Base-by-base conservation (phyloP, 2,113 vertebrate genomes). In the Haliaeetus leucogaster region DNA sequence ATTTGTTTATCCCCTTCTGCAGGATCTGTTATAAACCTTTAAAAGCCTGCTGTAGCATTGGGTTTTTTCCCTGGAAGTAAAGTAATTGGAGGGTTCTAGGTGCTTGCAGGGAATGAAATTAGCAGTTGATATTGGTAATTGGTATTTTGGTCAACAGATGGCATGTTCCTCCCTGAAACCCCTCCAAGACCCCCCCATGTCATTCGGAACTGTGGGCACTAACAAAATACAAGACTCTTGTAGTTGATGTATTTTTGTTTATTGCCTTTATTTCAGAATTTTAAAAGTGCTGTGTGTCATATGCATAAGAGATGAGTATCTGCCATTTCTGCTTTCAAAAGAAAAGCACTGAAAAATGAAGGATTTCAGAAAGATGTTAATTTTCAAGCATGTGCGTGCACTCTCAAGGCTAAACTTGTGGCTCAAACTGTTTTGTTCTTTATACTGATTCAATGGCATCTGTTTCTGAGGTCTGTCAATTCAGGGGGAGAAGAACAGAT, bases 381-480 rank as follows among this genome's bases (percentile, higher is more conserved):
- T 86, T 83, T 59, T 29, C 43, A 36, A 47, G 76, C 12, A 2
- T 9, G 52, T 91, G 80, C 2, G 0, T 47, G 36, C 1, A 1
- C 67, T 96, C 78, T 30, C 40, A 2, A 16, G 91, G 80, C 89
- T 74, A 8, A 42, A n/a, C 50, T 32, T 32, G 90, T 21, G 87
- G 70, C 82, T 96, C n/a, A 1, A 27, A 58, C 65, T 58, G 58
- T 56, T 95, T 90, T 86, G 90, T 90, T 96, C 95, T 40, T 29
- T 80, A 3, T 1, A 8, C 58, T 96, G 93, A 95, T 82, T 92
- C 88, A 90, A 8, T 89, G 93, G 72, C 92, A 95, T 88, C 92
- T 97, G 92, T 83, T 95, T 25, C 59, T n/a, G 82, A 81, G 92
- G 70, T 61, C 90, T 96, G 92, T 90, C 16, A 3, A 1, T 36